These are phyloP conservation scores for Sympetrum striolatum DNA, from an alignment of 2,888 invertebrate genomes.

Conservation along the genomic window DNA sequence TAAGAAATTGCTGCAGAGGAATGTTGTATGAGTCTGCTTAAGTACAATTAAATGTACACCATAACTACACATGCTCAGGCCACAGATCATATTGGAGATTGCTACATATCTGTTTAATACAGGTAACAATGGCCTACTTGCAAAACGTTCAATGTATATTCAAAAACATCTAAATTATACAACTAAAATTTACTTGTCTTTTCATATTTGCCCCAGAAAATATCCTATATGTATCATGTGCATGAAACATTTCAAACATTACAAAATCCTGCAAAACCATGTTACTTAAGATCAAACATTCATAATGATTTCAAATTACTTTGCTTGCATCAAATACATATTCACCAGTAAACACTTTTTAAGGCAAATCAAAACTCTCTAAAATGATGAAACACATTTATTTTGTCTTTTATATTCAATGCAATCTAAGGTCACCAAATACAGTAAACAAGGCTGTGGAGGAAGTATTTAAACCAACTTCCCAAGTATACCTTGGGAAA, in stretches of 20 bases:
- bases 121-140: background rate
- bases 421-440: constrained; percentile 61
- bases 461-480: constrained; percentile 49
- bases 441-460: constrained; percentile 54
- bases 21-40: constrained; percentile 7
- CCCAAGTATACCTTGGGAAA: constrained; percentile 34
- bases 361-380: constrained; percentile 43
- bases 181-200: constrained; percentile 3
- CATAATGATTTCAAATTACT: background rate
- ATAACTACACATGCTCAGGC: background rate
- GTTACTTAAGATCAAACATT: background rate
- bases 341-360: background rate
- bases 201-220: background rate
- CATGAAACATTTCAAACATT: background rate
- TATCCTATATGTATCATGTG: background rate
- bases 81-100: background rate
- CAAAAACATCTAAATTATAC: constrained; percentile 8
- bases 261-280: background rate
- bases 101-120: background rate
- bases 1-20: constrained; percentile 12
- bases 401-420: constrained; percentile 71
- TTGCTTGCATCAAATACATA: constrained; percentile 21
- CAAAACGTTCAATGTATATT: constrained; percentile 2
- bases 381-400: constrained; percentile 68
- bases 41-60: background rate